Evolutionary conservation across 1,140 invertebrate species (phyloP), one percentile per base, ranked within the genome.

Genomic region (Papilio polytes): DNA sequence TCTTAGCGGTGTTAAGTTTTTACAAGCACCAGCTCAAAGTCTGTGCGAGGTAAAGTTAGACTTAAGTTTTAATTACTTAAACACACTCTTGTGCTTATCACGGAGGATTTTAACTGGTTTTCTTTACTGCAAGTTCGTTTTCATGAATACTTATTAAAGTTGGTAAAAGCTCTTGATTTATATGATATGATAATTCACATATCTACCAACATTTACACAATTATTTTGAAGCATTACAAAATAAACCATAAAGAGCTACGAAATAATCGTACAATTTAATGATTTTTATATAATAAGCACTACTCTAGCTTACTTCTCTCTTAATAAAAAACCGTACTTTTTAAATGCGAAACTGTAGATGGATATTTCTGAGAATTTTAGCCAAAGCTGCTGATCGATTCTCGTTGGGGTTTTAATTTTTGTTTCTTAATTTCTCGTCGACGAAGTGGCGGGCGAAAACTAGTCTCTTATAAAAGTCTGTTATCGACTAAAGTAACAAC

Each of bases 1-100:
- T 70, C 63, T 70, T 15, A 70, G 10, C 6, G 6, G 63, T 15
- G 63, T 70, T 70, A 70, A 70, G 26, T 70, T 70, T 70, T 31
- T 70, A 13, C 22, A 70, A 70, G 22, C 13, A 70, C 63, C 63
- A 70, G 26, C 63, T 31, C 63, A 70, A 70, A 70, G 63, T 22
- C 63, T 26, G 10, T 26, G 22, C 59, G 13, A 70, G 63, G 26
- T 15, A 31, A 70, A 70, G 63, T 70, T 70, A 70, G 63, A 31
- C 63, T 70, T 70, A 70, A 31, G 26, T 70, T 70, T 70, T 31
- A 70, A 70, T 70, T 70, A 70, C 63, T 70, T 70, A 70, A 70
- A 13, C 63, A 70, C 26, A 70, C 22, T 31, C 26, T 70, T 31
- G 26, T 70, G 36, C 63, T 70, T 70, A 70, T 70, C 26, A 70